A percentile compares a stretch with the other conserved stretches of the same genome.
These are phyloP conservation scores for Drosophila sucinea DNA, from an alignment of 1,140 invertebrate species.

Conservation along the genomic window DNA sequence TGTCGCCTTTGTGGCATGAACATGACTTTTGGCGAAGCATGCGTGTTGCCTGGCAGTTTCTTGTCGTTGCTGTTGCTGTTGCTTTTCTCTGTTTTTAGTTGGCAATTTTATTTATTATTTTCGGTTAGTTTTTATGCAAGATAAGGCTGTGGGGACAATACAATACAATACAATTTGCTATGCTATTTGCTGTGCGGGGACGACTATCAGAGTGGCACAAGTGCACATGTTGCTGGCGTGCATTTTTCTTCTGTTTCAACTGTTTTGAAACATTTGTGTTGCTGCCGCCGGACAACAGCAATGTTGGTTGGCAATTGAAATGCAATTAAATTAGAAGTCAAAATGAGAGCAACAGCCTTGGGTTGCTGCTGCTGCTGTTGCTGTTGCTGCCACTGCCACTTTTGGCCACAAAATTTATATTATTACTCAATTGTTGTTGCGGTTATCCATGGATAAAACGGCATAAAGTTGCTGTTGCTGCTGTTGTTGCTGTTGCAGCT, in stretches of 20 bases:
- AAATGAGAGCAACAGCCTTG: constrained; percentile 63
- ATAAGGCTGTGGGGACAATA: constrained; percentile 67
- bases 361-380: constrained; percentile 39
- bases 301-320: constrained; percentile 52
- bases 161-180: constrained; percentile 71
- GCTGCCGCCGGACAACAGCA: constrained; percentile 36
- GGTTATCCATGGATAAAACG: constrained; percentile 64
- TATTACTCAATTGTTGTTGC: constrained; percentile 76
- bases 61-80: constrained; percentile 59
- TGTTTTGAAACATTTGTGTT: constrained; percentile 61
- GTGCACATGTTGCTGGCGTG: constrained; percentile 44
- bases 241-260: constrained; percentile 14
- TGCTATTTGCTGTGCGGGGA: constrained; percentile 59
- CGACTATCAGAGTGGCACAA: constrained; percentile 24
- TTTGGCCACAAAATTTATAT: constrained; percentile 74
- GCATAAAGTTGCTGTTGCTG: constrained; percentile 37
- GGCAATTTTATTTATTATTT: constrained; percentile 32
- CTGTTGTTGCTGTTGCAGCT: constrained; percentile 46
- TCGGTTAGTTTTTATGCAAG: constrained; percentile 47
- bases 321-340: constrained; percentile 71
- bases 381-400: constrained; percentile 42
- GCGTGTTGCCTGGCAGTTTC: constrained; percentile 78
- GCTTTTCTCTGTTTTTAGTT: constrained; percentile 49
- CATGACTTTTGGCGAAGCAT: constrained; percentile 81
- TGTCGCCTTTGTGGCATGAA: constrained; percentile 78